Conservation (phyloP, 2,888 invertebrate genomes). For the Eremobia ochroleuca region DNA sequence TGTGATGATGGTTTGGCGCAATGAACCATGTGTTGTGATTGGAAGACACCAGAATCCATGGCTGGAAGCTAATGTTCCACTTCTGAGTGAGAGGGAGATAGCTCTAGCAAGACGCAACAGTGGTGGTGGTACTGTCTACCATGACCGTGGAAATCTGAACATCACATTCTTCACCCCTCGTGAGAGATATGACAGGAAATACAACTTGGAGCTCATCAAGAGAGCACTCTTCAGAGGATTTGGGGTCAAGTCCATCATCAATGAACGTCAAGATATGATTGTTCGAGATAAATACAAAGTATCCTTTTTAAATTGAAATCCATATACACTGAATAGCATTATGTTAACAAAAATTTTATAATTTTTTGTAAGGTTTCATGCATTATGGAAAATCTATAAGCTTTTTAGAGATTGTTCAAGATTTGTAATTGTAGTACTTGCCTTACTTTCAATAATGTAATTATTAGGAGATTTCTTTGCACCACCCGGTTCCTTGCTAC, state of each 20-base stretch:
- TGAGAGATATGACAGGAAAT: slow-evolving; percentile 95
- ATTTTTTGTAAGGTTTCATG: background rate
- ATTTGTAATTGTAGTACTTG: background rate
- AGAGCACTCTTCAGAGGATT: slow-evolving; percentile 96
- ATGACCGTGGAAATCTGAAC: slow-evolving; percentile 98
- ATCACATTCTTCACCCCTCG: slow-evolving; percentile 97
- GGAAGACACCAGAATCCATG: slow-evolving; percentile 99
- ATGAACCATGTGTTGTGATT: slow-evolving; percentile 98
- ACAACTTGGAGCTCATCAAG: slow-evolving; percentile 97
- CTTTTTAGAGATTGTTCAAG: background rate
- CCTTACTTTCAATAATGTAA: too few species aligned
- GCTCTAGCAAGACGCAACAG: slow-evolving; percentile 97
- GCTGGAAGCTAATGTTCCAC: slow-evolving; percentile 96
- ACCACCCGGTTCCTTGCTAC: background rate
- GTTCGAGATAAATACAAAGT: slow-evolving; percentile 95
- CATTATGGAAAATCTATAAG: background rate
- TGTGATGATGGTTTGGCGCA: slow-evolving; percentile 97
- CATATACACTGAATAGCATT: background rate
- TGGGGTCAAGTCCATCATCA: slow-evolving; percentile 94
- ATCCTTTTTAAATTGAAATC: slow-evolving; percentile 81
- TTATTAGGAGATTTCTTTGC: background rate
- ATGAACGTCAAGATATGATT: slow-evolving; percentile 96
- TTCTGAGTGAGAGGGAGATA: slow-evolving; percentile 92
- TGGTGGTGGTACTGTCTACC: slow-evolving; percentile 99
- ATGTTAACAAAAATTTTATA: background rate